Evolutionary conservation across 2,113 vertebrate genomes (phyloP), one percentile per base, ranked within the genome.

Genomic region (Anolis carolinensis): DNA sequence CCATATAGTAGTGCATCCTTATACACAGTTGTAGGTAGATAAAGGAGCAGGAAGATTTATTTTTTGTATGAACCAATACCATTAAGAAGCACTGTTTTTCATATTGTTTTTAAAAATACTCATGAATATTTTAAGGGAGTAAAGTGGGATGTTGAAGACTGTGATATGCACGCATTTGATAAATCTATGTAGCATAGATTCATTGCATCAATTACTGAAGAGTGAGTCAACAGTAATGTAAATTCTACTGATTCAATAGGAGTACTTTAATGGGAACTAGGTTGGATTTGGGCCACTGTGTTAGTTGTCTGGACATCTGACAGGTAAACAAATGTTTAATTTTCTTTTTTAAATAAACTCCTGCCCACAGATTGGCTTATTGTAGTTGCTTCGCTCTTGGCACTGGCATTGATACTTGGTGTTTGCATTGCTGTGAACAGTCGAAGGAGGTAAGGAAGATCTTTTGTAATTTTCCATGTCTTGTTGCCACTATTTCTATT

Each of bases 381-480:
- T 36, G 52, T 95, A 0, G 87, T 95, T 0, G 93, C 44, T 0
- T 88, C 93, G 7, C 91, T 96, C 0, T 78, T 96, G 91, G 94
- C 90, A 0, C 91, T 96, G 0, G 91, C 67, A 0, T 1, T 96
- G 94, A 82, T 96, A 77, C 89, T 96, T 0, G 94, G 82, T 0
- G 93, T 95, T 59, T 95, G 94, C 88, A 81, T 96, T 23, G 94
- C 94, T 39, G 93, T 96, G 0, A 94, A 94, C 86, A 91, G 89
- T 4, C 87, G 90, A 34, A 94, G 92, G 23, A 91, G 95, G 95
- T 96, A 95, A 93, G 92, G 44, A 7, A 73, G 2, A 1, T 2
- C 2, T 20, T 87, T 44, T 6, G 0, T 73, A 81, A 6, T 34
- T 55, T 80, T 84, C 79, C 55, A 63, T 75, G 74, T 52, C 30